Conservation (phyloP, 2,797 vertebrate genomes). For the Oryzias sinensis region DNA sequence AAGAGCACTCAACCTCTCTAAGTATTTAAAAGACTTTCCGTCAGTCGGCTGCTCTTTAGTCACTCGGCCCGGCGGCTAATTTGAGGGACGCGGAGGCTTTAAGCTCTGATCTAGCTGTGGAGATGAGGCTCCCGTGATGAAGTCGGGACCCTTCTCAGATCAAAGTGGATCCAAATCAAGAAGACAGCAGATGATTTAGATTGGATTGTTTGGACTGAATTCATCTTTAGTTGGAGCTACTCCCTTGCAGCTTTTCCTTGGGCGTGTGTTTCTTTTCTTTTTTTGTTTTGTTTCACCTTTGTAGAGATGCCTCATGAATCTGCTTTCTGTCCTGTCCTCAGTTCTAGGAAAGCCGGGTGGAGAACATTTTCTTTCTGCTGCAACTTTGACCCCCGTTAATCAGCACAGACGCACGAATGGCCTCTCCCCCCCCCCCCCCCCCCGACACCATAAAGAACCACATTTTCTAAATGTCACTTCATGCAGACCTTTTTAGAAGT, state of each 20-base stretch:
- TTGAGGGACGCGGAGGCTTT: constrained; percentile 27
- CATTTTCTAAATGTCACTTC: no score
- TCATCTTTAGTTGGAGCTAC: constrained; percentile 21
- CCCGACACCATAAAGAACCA: no score
- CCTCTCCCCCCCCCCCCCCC: no score
- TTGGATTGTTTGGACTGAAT: constrained; percentile 37
- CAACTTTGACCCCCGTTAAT: constrained; percentile 9
- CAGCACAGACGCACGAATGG: background rate
- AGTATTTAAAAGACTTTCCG: constrained; percentile 58
- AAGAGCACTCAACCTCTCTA: constrained; percentile 55
- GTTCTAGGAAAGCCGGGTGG: constrained; percentile 5
- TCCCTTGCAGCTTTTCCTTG: constrained; percentile 20
- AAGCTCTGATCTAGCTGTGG: constrained; percentile 31
- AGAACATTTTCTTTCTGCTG: constrained; percentile 7
- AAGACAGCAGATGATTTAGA: constrained; percentile 30
- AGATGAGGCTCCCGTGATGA: constrained; percentile 23
- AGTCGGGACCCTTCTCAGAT: constrained; percentile 23
- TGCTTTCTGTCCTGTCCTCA: constrained; percentile 12
- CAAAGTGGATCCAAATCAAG: constrained; percentile 6
- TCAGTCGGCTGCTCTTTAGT: constrained; percentile 35
- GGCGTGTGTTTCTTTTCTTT: constrained; percentile 14
- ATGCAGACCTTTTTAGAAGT: no score
- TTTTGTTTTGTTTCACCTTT: background rate
- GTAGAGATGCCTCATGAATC: constrained; percentile 23
- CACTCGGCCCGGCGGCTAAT: constrained; percentile 32